These are phyloP conservation scores for Anneissia japonica DNA, from an alignment of 35 echinoderm and acorn worm species.

Conservation along the genomic window DNA sequence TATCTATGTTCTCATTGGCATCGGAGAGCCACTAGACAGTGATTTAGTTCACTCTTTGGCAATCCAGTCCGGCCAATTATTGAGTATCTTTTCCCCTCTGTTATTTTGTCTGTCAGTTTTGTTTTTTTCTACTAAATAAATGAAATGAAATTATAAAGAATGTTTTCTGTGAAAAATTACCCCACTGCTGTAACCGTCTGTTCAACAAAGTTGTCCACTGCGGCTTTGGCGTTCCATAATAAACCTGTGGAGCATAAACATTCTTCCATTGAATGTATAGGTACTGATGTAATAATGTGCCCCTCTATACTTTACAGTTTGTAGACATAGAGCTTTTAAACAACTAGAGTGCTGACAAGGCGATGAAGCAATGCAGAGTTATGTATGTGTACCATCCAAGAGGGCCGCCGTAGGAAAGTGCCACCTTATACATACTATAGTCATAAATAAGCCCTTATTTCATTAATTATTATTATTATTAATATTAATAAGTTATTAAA, in stretches of 20 bases:
- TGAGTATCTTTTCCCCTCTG: background rate
- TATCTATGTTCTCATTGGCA: too few species aligned
- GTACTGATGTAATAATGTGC: background rate
- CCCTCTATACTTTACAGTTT: background rate
- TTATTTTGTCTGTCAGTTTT: background rate
- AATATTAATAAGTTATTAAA: too few species aligned
- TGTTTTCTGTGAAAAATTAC: conserved; percentile 21
- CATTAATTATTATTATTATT: too few species aligned
- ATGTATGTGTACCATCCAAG: background rate
- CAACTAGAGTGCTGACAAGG: background rate
- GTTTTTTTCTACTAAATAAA: background rate
- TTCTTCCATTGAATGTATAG: background rate
- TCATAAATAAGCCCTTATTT: too few species aligned
- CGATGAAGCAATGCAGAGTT: background rate
- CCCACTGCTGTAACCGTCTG: conserved; percentile 89
- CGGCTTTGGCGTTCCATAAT: conserved; percentile 82
- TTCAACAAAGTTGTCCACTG: conserved; percentile 87
- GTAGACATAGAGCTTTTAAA: background rate
- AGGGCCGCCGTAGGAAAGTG: background rate
- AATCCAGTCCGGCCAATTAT: background rate
- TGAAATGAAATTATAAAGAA: background rate
- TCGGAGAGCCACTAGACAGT: too few species aligned
- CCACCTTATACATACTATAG: too few species aligned
- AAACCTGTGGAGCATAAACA: background rate
- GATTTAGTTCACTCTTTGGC: background rate